These are phyloP conservation scores for Tetraneura akinire DNA, from an alignment of 1,140 invertebrate genomes.

Conservation along the genomic window DNA sequence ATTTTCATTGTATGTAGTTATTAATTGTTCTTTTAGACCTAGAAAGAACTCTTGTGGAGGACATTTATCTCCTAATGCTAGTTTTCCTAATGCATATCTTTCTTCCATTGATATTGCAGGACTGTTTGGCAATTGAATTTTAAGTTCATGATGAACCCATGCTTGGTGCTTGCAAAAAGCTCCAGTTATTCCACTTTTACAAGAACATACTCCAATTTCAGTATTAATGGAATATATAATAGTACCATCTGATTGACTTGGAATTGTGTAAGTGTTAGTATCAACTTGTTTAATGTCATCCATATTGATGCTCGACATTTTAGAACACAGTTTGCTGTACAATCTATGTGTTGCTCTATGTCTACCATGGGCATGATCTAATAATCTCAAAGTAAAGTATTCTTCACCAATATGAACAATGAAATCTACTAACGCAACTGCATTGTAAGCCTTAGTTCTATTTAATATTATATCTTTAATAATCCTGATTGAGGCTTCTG, in stretches of 20 bases:
- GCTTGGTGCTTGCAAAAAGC: constrained; percentile 5
- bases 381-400: not conserved
- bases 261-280: not conserved
- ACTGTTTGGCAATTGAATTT: not conserved
- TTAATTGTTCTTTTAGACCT: constrained; percentile 12
- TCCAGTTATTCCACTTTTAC: not conserved
- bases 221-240: not conserved
- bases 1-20: too few species aligned
- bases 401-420: not conserved
- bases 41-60: not conserved
- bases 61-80: not conserved
- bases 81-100: not conserved
- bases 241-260: not conserved
- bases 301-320: not conserved
- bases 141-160: not conserved
- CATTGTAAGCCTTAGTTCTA: constrained; percentile 25
- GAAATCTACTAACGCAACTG: not conserved
- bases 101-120: not conserved
- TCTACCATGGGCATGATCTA: constrained; percentile 5
- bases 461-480: constrained; percentile 10
- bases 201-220: not conserved
- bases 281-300: not conserved
- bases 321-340: not conserved
- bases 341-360: not conserved
- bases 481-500: constrained; percentile 22